phyloP scores from a whole-genome alignment of 2,888 invertebrate genomes.

The Lithophane socia region DNA sequence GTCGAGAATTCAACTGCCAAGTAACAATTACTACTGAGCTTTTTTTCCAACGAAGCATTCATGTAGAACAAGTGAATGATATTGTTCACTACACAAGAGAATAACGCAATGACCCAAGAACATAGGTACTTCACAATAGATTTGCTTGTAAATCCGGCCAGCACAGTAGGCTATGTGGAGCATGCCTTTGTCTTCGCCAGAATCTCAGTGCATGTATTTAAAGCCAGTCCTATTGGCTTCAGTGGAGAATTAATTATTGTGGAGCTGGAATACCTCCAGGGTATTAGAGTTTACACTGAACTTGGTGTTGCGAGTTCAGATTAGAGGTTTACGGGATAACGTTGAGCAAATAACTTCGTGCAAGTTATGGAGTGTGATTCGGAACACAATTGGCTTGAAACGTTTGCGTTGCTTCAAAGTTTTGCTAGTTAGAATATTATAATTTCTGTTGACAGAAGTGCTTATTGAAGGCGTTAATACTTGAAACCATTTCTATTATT shows the following conservation, averaged over 20 bases:
- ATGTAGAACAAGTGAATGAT: conserved; percentile 25
- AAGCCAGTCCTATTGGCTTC: conserved; percentile 57
- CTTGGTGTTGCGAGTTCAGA: conserved; percentile 56
- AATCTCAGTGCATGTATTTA: conserved; percentile 57
- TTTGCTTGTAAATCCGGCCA: conserved; percentile 51
- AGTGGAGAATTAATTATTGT: conserved; percentile 71
- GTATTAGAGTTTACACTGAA: conserved; percentile 63
- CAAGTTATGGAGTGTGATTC: conserved; percentile 52
- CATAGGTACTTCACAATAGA: conserved; percentile 48
- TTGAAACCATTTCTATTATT: not conserved
- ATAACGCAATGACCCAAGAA: conserved; percentile 36
- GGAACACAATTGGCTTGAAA: conserved; percentile 46
- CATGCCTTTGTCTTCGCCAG: conserved; percentile 53
- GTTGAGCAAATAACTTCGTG: conserved; percentile 53
- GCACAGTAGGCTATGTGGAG: conserved; percentile 38
- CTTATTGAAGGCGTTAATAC: conserved; percentile 17
- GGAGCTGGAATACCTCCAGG: conserved; percentile 61
- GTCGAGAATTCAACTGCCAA: conserved; percentile 10
- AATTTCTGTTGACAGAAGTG: conserved; percentile 30
- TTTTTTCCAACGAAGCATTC: conserved; percentile 27
- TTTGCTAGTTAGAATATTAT: conserved; percentile 36
- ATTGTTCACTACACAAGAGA: conserved; percentile 26
- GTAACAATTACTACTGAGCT: conserved; percentile 13
- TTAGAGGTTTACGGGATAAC: conserved; percentile 58
- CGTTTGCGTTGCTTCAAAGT: conserved; percentile 32